These are phyloP conservation scores for Eriosoma lanigerum DNA, from an alignment of 1,140 invertebrate genomes.

Conservation along the genomic window DNA sequence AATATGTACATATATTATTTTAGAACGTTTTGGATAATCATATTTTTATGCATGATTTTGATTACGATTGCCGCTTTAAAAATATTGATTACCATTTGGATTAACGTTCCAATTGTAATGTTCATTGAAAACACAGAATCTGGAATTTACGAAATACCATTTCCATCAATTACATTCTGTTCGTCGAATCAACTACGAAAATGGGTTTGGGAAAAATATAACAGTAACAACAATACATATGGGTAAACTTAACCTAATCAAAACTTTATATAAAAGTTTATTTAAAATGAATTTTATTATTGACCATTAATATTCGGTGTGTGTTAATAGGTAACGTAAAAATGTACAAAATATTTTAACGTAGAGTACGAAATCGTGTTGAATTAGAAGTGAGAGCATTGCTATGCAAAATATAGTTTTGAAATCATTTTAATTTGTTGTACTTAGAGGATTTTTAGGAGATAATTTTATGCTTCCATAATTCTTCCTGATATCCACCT, in stretches of 20 bases:
- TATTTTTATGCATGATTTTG: not conserved
- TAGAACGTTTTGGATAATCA: constrained; percentile 18
- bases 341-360: too few species aligned
- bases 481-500: too few species aligned
- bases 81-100: not conserved
- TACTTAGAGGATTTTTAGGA: too few species aligned
- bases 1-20: not conserved
- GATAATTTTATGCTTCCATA: too few species aligned
- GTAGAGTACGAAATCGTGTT: too few species aligned
- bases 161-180: constrained; percentile 14
- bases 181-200: constrained; percentile 17
- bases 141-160: constrained; percentile 16
- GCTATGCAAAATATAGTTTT: too few species aligned
- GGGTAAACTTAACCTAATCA: not conserved
- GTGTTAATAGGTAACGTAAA: too few species aligned
- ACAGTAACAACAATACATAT: not conserved
- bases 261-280: too few species aligned
- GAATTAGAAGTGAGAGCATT: too few species aligned
- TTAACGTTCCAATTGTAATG: constrained; percentile 8
- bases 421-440: too few species aligned
- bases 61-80: not conserved
- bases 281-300: too few species aligned
- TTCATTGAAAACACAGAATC: constrained; percentile 29
- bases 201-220: not conserved
- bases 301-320: too few species aligned